Conservation (phyloP, 2,888 invertebrate genomes). For the Aplocera efformata region DNA sequence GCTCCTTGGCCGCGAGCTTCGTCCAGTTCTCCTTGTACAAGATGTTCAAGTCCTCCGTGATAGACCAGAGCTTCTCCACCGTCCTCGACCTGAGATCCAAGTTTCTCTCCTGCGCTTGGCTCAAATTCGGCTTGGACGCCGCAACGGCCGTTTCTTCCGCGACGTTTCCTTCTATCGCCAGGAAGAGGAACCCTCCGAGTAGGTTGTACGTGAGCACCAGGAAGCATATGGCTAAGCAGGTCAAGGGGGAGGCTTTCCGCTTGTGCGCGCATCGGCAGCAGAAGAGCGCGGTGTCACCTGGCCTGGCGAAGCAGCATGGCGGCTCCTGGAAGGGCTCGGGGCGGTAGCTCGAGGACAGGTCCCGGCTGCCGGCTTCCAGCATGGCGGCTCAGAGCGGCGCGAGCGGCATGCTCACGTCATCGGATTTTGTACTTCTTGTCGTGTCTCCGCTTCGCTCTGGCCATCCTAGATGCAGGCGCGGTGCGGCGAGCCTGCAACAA, state of each 20-base stretch:
- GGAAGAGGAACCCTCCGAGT: slow-evolving; percentile 94
- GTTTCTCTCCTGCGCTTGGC: slow-evolving; percentile 72
- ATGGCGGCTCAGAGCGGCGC: slow-evolving; percentile 18
- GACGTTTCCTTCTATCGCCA: slow-evolving; percentile 88
- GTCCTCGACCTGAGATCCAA: slow-evolving; percentile 84
- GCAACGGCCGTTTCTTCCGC: slow-evolving; percentile 82
- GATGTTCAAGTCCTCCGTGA: slow-evolving; percentile 93
- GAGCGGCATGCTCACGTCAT: slow-evolving; percentile 12
- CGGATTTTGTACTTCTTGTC: slow-evolving; percentile 22
- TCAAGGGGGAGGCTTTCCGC: slow-evolving; percentile 81
- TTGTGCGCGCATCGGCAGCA: slow-evolving; percentile 75
- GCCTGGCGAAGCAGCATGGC: slow-evolving; percentile 17
- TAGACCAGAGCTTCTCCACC: slow-evolving; percentile 91
- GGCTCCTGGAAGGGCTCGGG: slow-evolving; percentile 14
- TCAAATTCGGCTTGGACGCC: slow-evolving; percentile 82
- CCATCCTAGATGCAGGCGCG: slow-evolving; percentile 9
- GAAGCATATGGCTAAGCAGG: slow-evolving; percentile 90
- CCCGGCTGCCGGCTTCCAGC: slow-evolving; percentile 27
- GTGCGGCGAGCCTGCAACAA: slow-evolving; percentile 16
- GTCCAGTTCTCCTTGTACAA: slow-evolving; percentile 96
- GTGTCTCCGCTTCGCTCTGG: slow-evolving; percentile 18
- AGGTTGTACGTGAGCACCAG: slow-evolving; percentile 95
- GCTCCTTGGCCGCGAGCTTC: slow-evolving; percentile 90
- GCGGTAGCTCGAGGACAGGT: slow-evolving; percentile 18
- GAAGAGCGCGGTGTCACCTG: slow-evolving; percentile 21